Base-by-base conservation (phyloP, 1,140 invertebrate genomes). In the Cydia splendana region DNA sequence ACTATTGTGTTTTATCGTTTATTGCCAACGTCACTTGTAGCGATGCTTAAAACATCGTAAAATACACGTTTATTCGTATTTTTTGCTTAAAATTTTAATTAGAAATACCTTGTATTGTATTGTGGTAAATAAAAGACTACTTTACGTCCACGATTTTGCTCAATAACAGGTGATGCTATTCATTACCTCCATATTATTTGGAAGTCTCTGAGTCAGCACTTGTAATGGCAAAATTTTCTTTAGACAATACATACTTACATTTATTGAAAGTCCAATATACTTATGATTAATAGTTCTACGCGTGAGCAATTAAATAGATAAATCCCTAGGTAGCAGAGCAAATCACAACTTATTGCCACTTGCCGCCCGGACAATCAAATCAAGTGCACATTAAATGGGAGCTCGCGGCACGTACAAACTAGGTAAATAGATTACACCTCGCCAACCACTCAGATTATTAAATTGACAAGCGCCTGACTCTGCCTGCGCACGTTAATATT, bases 291-390 rank as follows among this genome's bases (percentile, higher is more conserved):
- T 7, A 38, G 6, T 38, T 38, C 34, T 38, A 38, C 34, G 34
- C 7, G 34, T 38, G 34, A 7, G 34, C 34, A 38, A 38, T 42
- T 42, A 42, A 10, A 76, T 75, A 76, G 78, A 81, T 81, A 83
- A 83, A 81, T 83, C 77, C 75, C 62, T 0, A 24, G 30, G 34
- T 65, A 65, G 53, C 74, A 18, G 74, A 53, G 76, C 65, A 77
- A 81, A 83, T 79, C 78, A 80, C 78, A 75, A 81, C 81, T 83
- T 83, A 83, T 78, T 77, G 81, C 57, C 38, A 48, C 67, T 78
- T 77, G 38, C 78, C 78, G 12, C 28, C 28, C 38, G 81, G 67
- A 80, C 81, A 80, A 82, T 82, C 80, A 80, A 82, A 82, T 82
- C 81, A 82, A 78, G 65, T 77, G 38, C 48, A 76, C 57, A 74